These are phyloP conservation scores for Drosophila fungiperda DNA, from an alignment of 2,888 invertebrate species.

Conservation along the genomic window DNA sequence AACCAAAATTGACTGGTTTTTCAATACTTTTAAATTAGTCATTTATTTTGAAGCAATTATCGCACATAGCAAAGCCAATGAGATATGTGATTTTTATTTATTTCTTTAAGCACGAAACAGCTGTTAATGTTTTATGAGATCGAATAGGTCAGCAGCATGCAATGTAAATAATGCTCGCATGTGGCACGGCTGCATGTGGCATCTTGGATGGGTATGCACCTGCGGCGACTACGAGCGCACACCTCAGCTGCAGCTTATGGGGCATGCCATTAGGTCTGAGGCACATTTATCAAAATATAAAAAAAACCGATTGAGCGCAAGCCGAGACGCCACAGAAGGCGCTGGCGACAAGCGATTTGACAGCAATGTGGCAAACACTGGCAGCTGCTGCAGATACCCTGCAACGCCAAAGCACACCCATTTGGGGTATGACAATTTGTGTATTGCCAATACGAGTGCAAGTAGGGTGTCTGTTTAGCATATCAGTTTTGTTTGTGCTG, in stretches of 20 bases:
- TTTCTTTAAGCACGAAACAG: slow-evolving; percentile 2
- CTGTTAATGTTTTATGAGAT: slow-evolving; percentile 19
- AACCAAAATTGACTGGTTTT: neutral
- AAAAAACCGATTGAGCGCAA: slow-evolving; percentile 41
- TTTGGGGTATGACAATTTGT: neutral
- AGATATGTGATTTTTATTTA: too few relatives aligned
- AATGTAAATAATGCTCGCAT: slow-evolving; percentile 38
- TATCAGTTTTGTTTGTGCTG: slow-evolving; percentile 32
- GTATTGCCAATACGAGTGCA: too few relatives aligned
- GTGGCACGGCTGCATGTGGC: slow-evolving; percentile 27
- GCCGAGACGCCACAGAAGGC: slow-evolving; percentile 16
- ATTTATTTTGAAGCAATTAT: neutral
- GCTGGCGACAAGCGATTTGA: slow-evolving; percentile 37
- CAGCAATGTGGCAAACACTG: slow-evolving; percentile 41
- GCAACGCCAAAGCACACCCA: too few relatives aligned
- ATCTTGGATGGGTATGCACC: slow-evolving; percentile 46
- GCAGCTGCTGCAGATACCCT: slow-evolving; percentile 49
- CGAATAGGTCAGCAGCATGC: slow-evolving; percentile 36
- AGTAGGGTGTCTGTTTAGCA: neutral
- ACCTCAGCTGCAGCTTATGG: slow-evolving; percentile 1
- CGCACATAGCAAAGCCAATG: neutral
- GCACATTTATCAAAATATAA: slow-evolving; percentile 23
- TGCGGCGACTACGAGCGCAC: slow-evolving; percentile 33
- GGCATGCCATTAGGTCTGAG: slow-evolving; percentile 15
- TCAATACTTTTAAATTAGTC: neutral